phyloP scores from a whole-genome alignment of 2,113 vertebrate species.

The Choloepus hoffmanni region DNA sequence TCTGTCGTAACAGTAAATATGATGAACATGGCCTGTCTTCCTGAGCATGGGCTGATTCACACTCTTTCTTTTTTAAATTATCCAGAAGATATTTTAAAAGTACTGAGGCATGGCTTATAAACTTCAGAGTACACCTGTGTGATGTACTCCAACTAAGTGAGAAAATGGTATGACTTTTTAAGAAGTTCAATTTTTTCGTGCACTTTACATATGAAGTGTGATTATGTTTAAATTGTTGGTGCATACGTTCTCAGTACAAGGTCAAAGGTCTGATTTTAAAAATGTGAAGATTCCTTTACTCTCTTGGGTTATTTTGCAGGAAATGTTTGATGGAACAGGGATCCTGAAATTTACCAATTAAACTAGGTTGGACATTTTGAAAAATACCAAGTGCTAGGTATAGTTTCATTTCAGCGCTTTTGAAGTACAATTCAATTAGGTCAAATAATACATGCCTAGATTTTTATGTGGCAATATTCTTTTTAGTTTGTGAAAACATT shows the following conservation, averaged over 20 bases:
- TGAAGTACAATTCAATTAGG: neutral
- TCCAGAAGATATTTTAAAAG: constrained; percentile 66
- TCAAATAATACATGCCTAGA: neutral
- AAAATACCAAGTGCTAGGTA: neutral
- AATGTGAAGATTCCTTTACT: neutral
- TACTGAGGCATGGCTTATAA: constrained; percentile 29
- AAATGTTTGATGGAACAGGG: neutral
- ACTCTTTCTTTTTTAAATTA: constrained; percentile 56
- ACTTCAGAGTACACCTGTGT: constrained; percentile 60
- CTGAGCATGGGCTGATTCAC: constrained; percentile 39
- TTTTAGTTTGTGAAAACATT: constrained; percentile 14
- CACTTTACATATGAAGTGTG: neutral
- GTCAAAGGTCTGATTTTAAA: constrained; percentile 10
- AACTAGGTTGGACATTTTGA: neutral
- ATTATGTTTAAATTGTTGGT: constrained; percentile 29
- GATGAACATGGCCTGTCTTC: neutral
- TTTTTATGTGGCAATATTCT: neutral
- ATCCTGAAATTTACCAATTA: neutral
- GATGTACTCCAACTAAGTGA: neutral
- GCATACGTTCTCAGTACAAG: neutral
- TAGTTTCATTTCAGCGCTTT: constrained; percentile 20
- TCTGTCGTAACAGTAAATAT: constrained; percentile 68
- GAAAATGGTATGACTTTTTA: neutral
- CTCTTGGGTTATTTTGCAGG: neutral
- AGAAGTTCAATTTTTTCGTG: neutral